These are phyloP conservation scores for Campoletis sonorensis DNA, from an alignment of 1,140 invertebrate genomes.

Conservation along the genomic window DNA sequence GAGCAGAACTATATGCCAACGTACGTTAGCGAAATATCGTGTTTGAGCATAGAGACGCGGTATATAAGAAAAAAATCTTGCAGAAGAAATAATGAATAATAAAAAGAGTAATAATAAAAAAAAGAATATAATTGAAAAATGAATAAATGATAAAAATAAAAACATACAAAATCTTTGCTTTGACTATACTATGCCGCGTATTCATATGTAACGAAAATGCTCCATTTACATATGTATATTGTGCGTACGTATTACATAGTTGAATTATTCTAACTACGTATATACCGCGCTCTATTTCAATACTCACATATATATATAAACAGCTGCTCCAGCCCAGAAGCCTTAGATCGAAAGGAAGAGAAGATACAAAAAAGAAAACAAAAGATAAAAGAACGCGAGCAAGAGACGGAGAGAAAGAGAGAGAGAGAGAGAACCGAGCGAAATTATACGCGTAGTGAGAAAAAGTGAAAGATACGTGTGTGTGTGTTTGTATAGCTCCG, in stretches of 20 bases:
- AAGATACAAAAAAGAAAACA: too few relatives aligned
- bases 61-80: slow-evolving; percentile 5
- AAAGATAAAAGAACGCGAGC: too few relatives aligned
- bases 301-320: slow-evolving; percentile 23
- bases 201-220: slow-evolving; percentile 35
- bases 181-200: slow-evolving; percentile 30
- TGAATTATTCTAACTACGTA: slow-evolving; percentile 34
- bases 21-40: slow-evolving; percentile 20
- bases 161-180: slow-evolving; percentile 22
- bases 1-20: slow-evolving; percentile 31
- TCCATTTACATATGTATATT: slow-evolving; percentile 39
- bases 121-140: neutral
- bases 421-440: too few relatives aligned
- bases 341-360: neutral
- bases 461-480: too few relatives aligned
- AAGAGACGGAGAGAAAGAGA: too few relatives aligned
- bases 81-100: too few relatives aligned
- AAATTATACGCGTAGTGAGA: too few relatives aligned
- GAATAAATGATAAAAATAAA: neutral
- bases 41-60: slow-evolving; percentile 28
- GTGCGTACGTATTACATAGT: slow-evolving; percentile 32
- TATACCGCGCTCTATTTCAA: slow-evolving; percentile 38
- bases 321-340: slow-evolving; percentile 18
- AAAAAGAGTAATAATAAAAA: too few relatives aligned
- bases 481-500: too few relatives aligned